Base-by-base conservation (phyloP, 2,888 invertebrate genomes). In the Dryococelus australis region DNA sequence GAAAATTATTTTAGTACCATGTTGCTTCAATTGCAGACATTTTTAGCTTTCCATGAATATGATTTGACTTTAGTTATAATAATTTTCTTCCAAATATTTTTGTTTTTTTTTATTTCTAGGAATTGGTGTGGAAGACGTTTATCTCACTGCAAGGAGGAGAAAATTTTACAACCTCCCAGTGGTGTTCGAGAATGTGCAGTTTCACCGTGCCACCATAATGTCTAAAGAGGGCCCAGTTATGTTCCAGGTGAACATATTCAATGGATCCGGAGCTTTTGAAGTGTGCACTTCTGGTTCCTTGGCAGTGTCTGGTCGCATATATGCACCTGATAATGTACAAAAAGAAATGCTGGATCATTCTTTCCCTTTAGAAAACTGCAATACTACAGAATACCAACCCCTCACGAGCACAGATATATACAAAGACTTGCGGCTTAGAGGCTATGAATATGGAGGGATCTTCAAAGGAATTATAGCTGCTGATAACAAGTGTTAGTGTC, bases 201-300 rank as follows among this genome's bases (percentile, higher is more conserved):
- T 86, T n/a, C 80, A 27, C 43, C 65, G 78, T 2, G 43, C 28
- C 28, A 86, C 86, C n/a, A 24, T 80, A 12, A n/a, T 86, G n/a
- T 80, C 86, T 24, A 78, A 86, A n/a, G 53, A 87, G 86, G 88
- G 89, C 24, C 3, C 65, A 0, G 95, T 97, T 83, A 96, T 96
- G 90, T 97, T 98, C 92, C 93, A 97, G 47, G 94, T 98, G 81
- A 97, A 96, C 92, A 95, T 98, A 90, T 96, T 98, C 90, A 96
- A 96, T 90, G 97, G 96, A 85, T 95, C 95, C 79, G 96, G 97
- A 43, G 90, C 91, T 85, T 47, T 85, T 88, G 85, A 85, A 20
- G n/a, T 86, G 80, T 86, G 43, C 27, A 47, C 43, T n/a, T n/a
- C 43, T 26, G 80, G 26, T 20, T 80, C 65, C 16, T 24, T 80